A percentile compares a stretch with the other conserved stretches of the same genome.
Conservation (phyloP, 1,140 invertebrate species). For the Drosophila ohnishii region DNA sequence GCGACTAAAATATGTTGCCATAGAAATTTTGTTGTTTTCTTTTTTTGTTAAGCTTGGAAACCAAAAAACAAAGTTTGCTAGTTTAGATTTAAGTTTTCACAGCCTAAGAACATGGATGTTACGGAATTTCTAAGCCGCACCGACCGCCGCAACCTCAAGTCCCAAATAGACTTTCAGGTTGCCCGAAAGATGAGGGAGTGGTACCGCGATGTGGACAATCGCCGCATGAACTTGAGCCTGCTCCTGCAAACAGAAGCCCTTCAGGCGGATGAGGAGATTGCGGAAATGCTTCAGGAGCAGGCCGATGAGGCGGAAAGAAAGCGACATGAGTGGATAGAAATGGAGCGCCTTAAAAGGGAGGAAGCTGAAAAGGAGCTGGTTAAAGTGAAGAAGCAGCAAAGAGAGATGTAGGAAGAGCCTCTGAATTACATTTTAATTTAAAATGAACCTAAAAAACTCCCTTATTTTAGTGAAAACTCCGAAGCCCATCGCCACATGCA, state of each 20-base stretch:
- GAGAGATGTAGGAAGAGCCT: slow-evolving; percentile 54
- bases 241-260: slow-evolving; percentile 46
- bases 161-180: slow-evolving; percentile 55
- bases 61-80: neutral
- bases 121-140: slow-evolving; percentile 59
- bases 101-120: slow-evolving; percentile 24
- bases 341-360: slow-evolving; percentile 47
- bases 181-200: slow-evolving; percentile 45
- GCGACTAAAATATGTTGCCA: neutral
- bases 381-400: slow-evolving; percentile 55
- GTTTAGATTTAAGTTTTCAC: neutral
- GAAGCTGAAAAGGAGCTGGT: slow-evolving; percentile 49
- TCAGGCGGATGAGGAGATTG: slow-evolving; percentile 44
- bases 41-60: slow-evolving; percentile 6
- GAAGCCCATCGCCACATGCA: slow-evolving; percentile 63
- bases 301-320: slow-evolving; percentile 35
- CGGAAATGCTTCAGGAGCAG: slow-evolving; percentile 19
- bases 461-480: slow-evolving; percentile 53
- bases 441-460: neutral
- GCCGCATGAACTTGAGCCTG: slow-evolving; percentile 36
- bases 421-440: neutral
- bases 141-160: slow-evolving; percentile 56
- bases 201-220: slow-evolving; percentile 42
- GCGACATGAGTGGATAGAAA: slow-evolving; percentile 63
- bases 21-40: neutral